Evolutionary conservation across 2,113 vertebrate genomes (phyloP).

Genomic region (Xenopus laevis): DNA sequence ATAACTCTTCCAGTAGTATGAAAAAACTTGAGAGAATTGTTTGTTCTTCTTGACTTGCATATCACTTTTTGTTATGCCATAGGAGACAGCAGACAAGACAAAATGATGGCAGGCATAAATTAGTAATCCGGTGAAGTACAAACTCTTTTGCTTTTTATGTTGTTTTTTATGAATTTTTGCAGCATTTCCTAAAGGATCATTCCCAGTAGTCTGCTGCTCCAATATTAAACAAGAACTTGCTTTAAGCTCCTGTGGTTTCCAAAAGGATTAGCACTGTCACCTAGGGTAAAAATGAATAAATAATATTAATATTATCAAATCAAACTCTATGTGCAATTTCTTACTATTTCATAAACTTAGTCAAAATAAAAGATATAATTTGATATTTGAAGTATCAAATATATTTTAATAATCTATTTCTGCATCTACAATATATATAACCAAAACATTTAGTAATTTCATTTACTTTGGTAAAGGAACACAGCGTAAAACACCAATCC

Average conservation of each 20-base stretch:
- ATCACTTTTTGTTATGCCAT: background rate
- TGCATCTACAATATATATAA: too few species aligned
- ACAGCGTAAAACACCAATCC: too few species aligned
- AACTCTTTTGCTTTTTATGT: slow-evolving; percentile 53
- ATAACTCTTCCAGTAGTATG: background rate
- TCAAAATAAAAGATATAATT: too few species aligned
- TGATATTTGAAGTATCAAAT: too few species aligned
- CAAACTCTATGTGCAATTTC: too few species aligned
- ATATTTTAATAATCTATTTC: too few species aligned
- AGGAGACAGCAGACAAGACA: slow-evolving; percentile 45
- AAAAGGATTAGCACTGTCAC: slow-evolving; percentile 76
- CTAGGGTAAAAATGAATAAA: slow-evolving; percentile 38
- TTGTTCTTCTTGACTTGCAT: background rate
- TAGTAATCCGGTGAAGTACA: slow-evolving; percentile 56
- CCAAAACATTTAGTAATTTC: too few species aligned
- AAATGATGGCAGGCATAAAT: slow-evolving; percentile 46
- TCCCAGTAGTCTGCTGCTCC: slow-evolving; percentile 66
- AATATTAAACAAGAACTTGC: slow-evolving; percentile 68
- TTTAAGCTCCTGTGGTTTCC: slow-evolving; percentile 77
- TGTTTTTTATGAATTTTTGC: background rate
- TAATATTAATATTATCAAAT: background rate
- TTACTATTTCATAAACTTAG: too few species aligned
- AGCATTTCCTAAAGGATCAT: background rate
- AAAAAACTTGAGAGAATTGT: background rate
- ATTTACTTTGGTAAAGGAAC: too few species aligned